Conservation (phyloP, 1,140 invertebrate species). For the Paramacrobiotus metropolitanus region DNA sequence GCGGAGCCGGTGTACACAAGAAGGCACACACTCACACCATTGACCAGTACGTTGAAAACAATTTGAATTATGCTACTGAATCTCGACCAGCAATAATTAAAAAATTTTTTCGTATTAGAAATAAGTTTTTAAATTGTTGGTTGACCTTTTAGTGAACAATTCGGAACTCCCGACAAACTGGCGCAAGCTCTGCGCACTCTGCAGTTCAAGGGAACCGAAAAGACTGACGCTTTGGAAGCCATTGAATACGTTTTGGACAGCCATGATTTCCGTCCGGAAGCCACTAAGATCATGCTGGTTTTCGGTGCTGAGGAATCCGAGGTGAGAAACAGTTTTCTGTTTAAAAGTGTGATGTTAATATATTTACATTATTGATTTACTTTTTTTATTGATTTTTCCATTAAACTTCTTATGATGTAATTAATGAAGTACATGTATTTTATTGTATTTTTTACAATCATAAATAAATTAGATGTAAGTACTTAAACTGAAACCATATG, state of each 20-base stretch:
- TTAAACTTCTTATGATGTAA: too few relatives aligned
- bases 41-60: not conserved
- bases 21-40: not conserved
- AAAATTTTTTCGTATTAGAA: not conserved
- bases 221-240: not conserved
- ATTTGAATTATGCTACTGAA: too few relatives aligned
- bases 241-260: not conserved
- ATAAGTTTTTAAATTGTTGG: not conserved
- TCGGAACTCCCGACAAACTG: not conserved
- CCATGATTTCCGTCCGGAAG: conserved; percentile 3
- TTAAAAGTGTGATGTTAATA: too few relatives aligned
- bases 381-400: too few relatives aligned
- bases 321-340: not conserved
- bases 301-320: not conserved
- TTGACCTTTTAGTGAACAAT: not conserved
- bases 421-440: too few relatives aligned
- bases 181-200: not conserved
- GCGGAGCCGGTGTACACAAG: not conserved
- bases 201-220: not conserved
- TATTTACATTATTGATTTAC: too few relatives aligned
- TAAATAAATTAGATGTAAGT: too few relatives aligned
- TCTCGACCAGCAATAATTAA: too few relatives aligned
- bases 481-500: too few relatives aligned
- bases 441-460: too few relatives aligned
- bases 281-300: conserved; percentile 1